phyloP scores from a whole-genome alignment of 1,140 invertebrate genomes.

The Rhynchophorus ferrugineus region DNA sequence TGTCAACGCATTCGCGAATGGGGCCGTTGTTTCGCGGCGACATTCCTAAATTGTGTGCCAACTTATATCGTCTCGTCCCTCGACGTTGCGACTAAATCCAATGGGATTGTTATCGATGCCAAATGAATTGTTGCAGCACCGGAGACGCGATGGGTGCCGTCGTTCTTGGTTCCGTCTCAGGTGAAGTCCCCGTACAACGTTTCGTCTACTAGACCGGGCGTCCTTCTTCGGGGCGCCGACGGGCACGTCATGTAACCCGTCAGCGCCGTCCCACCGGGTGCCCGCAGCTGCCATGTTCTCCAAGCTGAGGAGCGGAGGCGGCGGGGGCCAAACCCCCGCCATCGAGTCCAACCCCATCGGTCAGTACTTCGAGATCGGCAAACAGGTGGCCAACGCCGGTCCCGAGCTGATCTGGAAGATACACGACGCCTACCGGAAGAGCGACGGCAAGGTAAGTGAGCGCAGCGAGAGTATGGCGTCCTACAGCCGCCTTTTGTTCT shows the following conservation, averaged over 20 bases:
- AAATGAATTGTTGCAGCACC: too few species aligned
- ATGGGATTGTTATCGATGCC: too few species aligned
- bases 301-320: slow-evolving; percentile 59
- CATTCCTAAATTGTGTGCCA: too few species aligned
- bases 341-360: slow-evolving; percentile 80
- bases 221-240: slow-evolving; percentile 23
- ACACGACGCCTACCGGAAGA: slow-evolving; percentile 81
- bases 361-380: slow-evolving; percentile 83
- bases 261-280: slow-evolving; percentile 18
- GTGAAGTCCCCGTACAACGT: slow-evolving; percentile 8
- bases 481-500: neutral
- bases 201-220: slow-evolving; percentile 23
- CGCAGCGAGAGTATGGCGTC: too few species aligned
- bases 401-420: slow-evolving; percentile 90
- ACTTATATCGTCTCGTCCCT: too few species aligned
- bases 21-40: too few species aligned
- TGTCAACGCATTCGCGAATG: too few species aligned
- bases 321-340: slow-evolving; percentile 43
- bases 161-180: too few species aligned
- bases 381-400: slow-evolving; percentile 78
- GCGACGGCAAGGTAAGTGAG: slow-evolving; percentile 78
- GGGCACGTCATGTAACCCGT: slow-evolving; percentile 17
- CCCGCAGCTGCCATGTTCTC: slow-evolving; percentile 42
- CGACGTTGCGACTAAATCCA: too few species aligned
- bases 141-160: too few species aligned